Percentiles rank a stretch among this genome's conserved stretches.
phyloP scores from a whole-genome alignment of 2,888 invertebrate species.

The Lapara coniferarum region DNA sequence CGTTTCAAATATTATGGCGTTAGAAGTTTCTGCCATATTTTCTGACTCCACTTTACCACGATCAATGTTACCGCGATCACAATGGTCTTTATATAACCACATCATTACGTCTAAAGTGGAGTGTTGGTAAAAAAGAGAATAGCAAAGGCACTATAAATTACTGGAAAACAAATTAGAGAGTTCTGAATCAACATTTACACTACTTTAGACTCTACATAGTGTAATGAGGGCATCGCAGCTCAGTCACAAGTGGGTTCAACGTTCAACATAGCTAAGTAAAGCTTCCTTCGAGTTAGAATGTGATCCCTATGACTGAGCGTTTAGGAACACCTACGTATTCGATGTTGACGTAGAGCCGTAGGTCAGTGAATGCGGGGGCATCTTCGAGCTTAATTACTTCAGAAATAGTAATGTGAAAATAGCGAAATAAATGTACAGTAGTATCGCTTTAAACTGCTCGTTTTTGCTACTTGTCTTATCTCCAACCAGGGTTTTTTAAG shows the following conservation, averaged over 20 bases:
- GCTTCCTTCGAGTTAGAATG: slow-evolving; percentile 12
- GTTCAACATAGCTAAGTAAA: slow-evolving; percentile 14
- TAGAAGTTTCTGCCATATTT: background rate
- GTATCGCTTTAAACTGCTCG: too few relatives aligned
- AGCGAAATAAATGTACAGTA: too few relatives aligned
- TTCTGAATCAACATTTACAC: slow-evolving; percentile 18
- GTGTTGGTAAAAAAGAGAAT: background rate
- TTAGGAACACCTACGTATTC: background rate
- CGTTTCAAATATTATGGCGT: background rate
- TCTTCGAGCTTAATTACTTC: background rate
- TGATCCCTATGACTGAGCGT: background rate
- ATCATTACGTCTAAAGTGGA: background rate
- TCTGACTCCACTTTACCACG: too few relatives aligned
- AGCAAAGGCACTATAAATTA: background rate
- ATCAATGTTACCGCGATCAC: background rate
- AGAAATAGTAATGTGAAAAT: too few relatives aligned
- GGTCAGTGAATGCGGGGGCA: background rate
- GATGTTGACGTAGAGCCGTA: background rate
- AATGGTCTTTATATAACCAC: background rate
- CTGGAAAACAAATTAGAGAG: slow-evolving; percentile 19
- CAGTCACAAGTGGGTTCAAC: slow-evolving; percentile 18
- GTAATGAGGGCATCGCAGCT: slow-evolving; percentile 18
- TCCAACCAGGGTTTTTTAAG: too few relatives aligned
- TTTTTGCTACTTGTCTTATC: too few relatives aligned
- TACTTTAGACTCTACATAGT: slow-evolving; percentile 6